phyloP scores from a whole-genome alignment of 2,888 invertebrate genomes.

The Calameuta filiformis region DNA sequence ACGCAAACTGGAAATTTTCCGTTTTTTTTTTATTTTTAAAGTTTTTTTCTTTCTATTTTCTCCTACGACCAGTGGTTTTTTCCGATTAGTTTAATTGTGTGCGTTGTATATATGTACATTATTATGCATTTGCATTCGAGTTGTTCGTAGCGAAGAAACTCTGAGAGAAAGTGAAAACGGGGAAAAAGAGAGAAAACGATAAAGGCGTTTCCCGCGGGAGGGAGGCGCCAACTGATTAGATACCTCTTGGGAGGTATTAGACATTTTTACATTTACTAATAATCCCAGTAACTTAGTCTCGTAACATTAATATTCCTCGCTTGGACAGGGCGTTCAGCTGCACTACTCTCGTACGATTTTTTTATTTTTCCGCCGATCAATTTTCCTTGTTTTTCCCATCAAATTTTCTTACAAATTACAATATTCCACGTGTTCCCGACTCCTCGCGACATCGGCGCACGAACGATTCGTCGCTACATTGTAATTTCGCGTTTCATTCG shows the following conservation, averaged over 20 bases:
- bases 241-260: background rate
- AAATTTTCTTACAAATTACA: background rate
- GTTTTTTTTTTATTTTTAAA: slow-evolving; percentile 15
- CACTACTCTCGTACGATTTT: background rate
- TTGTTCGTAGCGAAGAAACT: background rate
- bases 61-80: slow-evolving; percentile 20
- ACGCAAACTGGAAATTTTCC: slow-evolving; percentile 27
- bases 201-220: background rate
- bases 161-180: background rate
- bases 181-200: background rate
- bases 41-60: slow-evolving; percentile 1
- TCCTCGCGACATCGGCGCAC: background rate
- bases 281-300: background rate
- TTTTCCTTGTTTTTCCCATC: background rate
- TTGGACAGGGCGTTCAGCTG: background rate
- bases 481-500: background rate
- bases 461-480: background rate
- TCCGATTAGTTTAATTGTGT: slow-evolving; percentile 54
- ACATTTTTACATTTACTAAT: background rate
- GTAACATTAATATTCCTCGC: background rate
- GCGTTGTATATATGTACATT: slow-evolving; percentile 64
- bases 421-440: background rate
- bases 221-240: background rate
- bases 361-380: background rate
- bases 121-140: slow-evolving; percentile 59